phyloP scores from a whole-genome alignment of 2,113 vertebrate genomes.

The Nycticryphes semicollaris region DNA sequence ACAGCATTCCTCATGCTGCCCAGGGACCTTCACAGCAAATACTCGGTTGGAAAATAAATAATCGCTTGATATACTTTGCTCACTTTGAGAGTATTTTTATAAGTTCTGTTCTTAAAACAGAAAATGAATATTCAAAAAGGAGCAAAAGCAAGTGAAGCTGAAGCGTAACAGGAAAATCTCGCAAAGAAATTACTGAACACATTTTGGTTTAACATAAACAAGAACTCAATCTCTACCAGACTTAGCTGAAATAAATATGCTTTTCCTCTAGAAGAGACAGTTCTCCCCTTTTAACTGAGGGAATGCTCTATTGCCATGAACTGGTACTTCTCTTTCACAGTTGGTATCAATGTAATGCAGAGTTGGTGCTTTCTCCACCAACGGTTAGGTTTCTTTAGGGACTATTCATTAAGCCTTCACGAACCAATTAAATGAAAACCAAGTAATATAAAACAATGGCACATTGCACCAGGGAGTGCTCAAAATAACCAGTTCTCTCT shows the following conservation, averaged over 20 bases:
- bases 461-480: neutral
- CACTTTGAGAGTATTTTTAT: neutral
- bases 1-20: neutral
- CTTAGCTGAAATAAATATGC: neutral
- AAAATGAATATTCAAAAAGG: neutral
- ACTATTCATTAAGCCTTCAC: neutral
- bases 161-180: neutral
- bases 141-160: neutral
- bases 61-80: neutral
- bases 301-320: neutral
- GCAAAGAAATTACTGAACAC: neutral
- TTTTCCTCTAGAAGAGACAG: neutral
- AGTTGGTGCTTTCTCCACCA: neutral
- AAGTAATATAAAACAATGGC: neutral
- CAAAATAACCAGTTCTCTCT: neutral
- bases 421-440: neutral
- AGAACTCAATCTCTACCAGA: neutral
- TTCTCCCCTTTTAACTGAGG: neutral
- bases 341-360: neutral
- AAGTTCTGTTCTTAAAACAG: neutral
- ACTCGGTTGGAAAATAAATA: neutral
- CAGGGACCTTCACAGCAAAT: neutral
- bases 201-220: neutral
- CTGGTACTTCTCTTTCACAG: neutral
- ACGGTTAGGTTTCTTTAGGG: neutral